Evolutionary conservation across 2,888 invertebrate species (phyloP).

Genomic region (Magallana nippona): DNA sequence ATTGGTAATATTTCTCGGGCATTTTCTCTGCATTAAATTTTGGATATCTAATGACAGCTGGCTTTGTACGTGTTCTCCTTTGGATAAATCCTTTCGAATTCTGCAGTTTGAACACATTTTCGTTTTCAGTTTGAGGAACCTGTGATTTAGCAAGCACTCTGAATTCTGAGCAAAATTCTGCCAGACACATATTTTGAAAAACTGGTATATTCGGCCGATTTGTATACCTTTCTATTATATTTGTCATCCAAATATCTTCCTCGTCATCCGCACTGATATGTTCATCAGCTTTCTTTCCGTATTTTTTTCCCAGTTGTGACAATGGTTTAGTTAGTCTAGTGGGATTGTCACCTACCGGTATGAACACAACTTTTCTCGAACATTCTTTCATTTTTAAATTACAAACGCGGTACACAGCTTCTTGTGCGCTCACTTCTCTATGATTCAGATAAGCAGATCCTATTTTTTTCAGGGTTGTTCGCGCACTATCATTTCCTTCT

Average conservation of each 20-base stretch:
- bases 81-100: slow-evolving; percentile 35
- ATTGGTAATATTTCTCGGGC: slow-evolving; percentile 37
- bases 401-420: slow-evolving; percentile 51
- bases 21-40: slow-evolving; percentile 23
- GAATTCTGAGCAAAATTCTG: slow-evolving; percentile 50
- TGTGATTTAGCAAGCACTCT: slow-evolving; percentile 40
- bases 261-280: not conserved
- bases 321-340: no score
- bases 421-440: slow-evolving; percentile 52
- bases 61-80: slow-evolving; percentile 34
- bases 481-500: slow-evolving; percentile 45
- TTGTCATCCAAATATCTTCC: slow-evolving; percentile 45
- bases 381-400: slow-evolving; percentile 42
- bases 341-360: no score
- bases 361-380: slow-evolving; percentile 42
- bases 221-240: slow-evolving; percentile 45
- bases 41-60: slow-evolving; percentile 34
- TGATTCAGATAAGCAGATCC: slow-evolving; percentile 48
- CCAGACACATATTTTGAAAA: slow-evolving; percentile 50
- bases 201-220: slow-evolving; percentile 41
- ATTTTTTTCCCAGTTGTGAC: no score
- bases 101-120: slow-evolving; percentile 39
- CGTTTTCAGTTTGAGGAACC: slow-evolving; percentile 34
- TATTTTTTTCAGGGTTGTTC: slow-evolving; percentile 33
- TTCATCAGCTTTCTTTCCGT: not conserved